phyloP scores from a whole-genome alignment of 2,888 invertebrate genomes.

The Heliconius hortense region DNA sequence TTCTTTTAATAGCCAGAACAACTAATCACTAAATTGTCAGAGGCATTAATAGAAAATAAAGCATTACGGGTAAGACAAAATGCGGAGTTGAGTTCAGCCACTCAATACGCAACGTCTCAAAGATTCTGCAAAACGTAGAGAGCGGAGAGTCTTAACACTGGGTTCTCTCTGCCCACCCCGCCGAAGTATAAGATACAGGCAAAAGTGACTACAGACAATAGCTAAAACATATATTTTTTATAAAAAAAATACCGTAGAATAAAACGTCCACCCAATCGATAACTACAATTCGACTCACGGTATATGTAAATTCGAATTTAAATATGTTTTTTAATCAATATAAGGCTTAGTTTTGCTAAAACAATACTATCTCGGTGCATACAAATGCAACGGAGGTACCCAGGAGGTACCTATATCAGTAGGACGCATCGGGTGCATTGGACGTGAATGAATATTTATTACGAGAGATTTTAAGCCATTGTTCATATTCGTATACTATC shows the following conservation, averaged over 20 bases:
- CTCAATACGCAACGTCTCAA: no score
- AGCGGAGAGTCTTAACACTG: background rate
- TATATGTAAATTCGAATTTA: constrained; percentile 76
- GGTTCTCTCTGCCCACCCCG: background rate
- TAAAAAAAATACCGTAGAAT: constrained; percentile 35
- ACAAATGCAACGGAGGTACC: constrained; percentile 59
- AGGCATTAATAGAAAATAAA: no score
- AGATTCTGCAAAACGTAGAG: background rate
- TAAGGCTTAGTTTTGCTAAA: constrained; percentile 58
- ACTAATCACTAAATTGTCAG: background rate
- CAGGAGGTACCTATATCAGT: constrained; percentile 55
- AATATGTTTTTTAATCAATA: constrained; percentile 77
- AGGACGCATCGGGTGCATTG: constrained; percentile 65
- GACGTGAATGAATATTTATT: constrained; percentile 77
- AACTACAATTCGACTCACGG: constrained; percentile 74
- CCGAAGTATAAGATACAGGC: background rate
- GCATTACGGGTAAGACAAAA: no score
- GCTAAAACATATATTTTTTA: background rate
- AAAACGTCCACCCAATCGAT: constrained; percentile 63
- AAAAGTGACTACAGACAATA: background rate
- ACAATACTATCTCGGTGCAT: constrained; percentile 74
- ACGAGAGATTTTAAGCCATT: constrained; percentile 64
- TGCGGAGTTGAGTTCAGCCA: no score
- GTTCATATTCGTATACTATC: constrained; percentile 58
- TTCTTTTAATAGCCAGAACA: background rate